Base-by-base conservation (phyloP, 2,888 invertebrate species). In the Coelogynopora nodosa region DNA sequence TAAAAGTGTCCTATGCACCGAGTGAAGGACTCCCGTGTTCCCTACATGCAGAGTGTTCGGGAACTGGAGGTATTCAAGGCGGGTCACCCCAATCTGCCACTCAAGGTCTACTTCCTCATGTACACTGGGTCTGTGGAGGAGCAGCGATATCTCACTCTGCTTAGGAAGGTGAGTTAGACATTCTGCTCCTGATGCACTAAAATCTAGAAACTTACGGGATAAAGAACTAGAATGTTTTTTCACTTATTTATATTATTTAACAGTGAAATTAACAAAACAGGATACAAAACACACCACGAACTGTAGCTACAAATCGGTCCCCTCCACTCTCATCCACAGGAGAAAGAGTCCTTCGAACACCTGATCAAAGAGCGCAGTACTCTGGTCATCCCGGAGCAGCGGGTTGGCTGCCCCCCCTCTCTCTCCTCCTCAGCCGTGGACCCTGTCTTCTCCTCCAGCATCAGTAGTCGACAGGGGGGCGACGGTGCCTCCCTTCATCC, bases 61-160 rank as follows among this genome's bases (percentile, higher is more conserved):
- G 30, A 87, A 84, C 30, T 87, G n/a, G 87, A 87, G 84, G 74
- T 81, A 10, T 88, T 23, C 28, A 29, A 31, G 30, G 67, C 80
- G 0, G 26, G 30, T 31, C 86, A 89, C 27, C 91, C 92, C 0
- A 89, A 89, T 1, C 84, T 88, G 67, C 90, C 91, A 31, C 88
- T 92, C 18, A 88, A 94, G 90, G 95, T 98, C 5, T 98, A 96
- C 92, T 96, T 97, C 90, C 91, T 99, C 84, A 94, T 97, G 88
- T 97, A 97, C 91, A 94, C 94, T 10, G 95, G 95, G 88, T 98
- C 98, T 2, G 96, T 97, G 0, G 99, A 99, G 92, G 99, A 99
- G 92, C 98, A 99, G 92, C 94, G 96, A 0, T 99, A 97, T 92
- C 93, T 99, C 49, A 97, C 97, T 0, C 94, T 95, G 0, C 93